Conservation (phyloP, 2,797 vertebrate species). For the Borostomias antarcticus region DNA sequence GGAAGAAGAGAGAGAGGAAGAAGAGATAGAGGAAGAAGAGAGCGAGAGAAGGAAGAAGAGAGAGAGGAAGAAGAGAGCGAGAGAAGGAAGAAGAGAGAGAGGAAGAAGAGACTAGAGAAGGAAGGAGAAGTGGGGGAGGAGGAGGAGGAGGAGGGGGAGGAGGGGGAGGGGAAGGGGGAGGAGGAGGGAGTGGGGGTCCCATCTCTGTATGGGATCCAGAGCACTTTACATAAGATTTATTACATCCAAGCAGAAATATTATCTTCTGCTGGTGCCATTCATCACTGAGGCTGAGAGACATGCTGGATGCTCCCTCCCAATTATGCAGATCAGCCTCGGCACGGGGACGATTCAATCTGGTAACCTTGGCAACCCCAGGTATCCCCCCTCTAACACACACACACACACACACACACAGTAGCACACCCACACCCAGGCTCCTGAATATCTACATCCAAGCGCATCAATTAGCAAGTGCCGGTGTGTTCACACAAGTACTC, state of each 20-base stretch:
- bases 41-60: conserved; percentile 19
- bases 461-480: conserved; percentile 54
- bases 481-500: too few relatives aligned
- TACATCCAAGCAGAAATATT: conserved; percentile 96
- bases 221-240: conserved; percentile 94
- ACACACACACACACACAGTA: not conserved
- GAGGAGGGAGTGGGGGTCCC: not conserved
- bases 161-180: too few relatives aligned
- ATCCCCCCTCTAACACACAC: conserved; percentile 22
- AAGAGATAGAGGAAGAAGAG: too few relatives aligned
- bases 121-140: not conserved
- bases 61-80: too few relatives aligned
- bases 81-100: too few relatives aligned
- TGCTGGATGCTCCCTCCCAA: conserved; percentile 92
- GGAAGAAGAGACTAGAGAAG: conserved; percentile 3
- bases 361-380: conserved; percentile 99
- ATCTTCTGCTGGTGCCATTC: conserved; percentile 92
- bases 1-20: too few relatives aligned
- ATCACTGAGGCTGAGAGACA: conserved; percentile 90
- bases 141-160: too few relatives aligned
- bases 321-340: conserved; percentile 97
- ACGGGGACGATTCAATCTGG: conserved; percentile 92
- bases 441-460: conserved; percentile 51
- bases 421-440: conserved; percentile 52
- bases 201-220: conserved; percentile 69